Percentiles rank a stretch among this genome's conserved stretches.
Evolutionary conservation across 30 jellyfish, hydroid and myxozoan species (phyloP).

Genomic region (Aurelia sp.): DNA sequence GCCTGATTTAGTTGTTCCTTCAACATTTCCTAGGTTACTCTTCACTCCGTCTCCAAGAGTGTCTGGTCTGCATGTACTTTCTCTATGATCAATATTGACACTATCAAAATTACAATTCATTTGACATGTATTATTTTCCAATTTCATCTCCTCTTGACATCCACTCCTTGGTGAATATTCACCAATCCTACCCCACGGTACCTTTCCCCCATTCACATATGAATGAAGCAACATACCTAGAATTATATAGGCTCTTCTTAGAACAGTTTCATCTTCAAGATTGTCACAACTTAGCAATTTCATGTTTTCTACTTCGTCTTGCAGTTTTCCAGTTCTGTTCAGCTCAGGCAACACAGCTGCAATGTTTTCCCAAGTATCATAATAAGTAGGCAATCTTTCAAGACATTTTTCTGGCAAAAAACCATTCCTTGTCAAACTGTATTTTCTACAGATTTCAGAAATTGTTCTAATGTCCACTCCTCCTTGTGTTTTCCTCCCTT

Average conservation of each 20-base stretch:
- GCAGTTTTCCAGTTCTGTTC: conserved; percentile 22
- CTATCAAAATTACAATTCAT: neutral
- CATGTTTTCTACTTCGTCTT: conserved; percentile 10
- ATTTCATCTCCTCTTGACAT: too few species aligned
- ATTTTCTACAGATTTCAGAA: conserved; percentile 8
- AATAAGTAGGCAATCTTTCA: conserved; percentile 21
- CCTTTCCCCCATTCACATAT: conserved; percentile 48
- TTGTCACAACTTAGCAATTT: conserved; percentile 16
- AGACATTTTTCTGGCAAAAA: conserved; percentile 38
- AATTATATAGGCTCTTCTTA: conserved; percentile 42
- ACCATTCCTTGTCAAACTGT: conserved; percentile 19
- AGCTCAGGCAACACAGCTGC: conserved; percentile 29
- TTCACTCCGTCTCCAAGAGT: neutral
- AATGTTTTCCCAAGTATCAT: conserved; percentile 38
- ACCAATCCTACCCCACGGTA: conserved; percentile 14
- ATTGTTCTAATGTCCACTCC: neutral
- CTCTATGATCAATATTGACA: neutral
- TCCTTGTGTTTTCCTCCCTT: too few species aligned
- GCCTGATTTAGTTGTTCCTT: neutral
- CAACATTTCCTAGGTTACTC: neutral
- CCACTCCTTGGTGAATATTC: too few species aligned
- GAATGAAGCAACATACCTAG: conserved; percentile 68
- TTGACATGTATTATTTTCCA: too few species aligned
- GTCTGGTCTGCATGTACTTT: too few species aligned
- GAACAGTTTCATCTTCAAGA: conserved; percentile 20